phyloP scores from a whole-genome alignment of 2,113 vertebrate genomes.

The Sinocyclocheilus anophthalmus region DNA sequence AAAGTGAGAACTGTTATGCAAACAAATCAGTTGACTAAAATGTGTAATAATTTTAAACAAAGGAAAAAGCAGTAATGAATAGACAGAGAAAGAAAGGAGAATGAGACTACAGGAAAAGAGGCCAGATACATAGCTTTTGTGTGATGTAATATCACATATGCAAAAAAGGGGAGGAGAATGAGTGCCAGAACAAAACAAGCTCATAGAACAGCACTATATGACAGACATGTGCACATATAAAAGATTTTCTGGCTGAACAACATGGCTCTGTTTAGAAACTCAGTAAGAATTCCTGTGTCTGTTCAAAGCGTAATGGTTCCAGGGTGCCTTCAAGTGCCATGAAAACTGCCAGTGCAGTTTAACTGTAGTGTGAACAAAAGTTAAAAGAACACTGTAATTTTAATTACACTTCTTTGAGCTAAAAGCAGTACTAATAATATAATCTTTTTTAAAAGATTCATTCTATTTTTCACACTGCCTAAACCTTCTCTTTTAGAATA shows the following conservation, averaged over 20 bases:
- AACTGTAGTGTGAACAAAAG: neutral
- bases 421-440: neutral
- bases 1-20: neutral
- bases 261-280: neutral
- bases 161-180: neutral
- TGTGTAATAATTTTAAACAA: neutral
- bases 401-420: neutral
- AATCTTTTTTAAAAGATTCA: neutral
- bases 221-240: conserved; percentile 6
- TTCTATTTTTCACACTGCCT: neutral
- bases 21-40: neutral
- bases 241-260: conserved; percentile 37
- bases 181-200: neutral
- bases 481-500: neutral
- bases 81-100: neutral
- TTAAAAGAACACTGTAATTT: neutral
- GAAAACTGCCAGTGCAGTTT: neutral
- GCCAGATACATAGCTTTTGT: neutral
- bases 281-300: neutral
- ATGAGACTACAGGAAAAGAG: neutral
- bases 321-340: neutral
- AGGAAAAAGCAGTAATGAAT: neutral
- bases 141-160: conserved; percentile 30
- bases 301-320: neutral
- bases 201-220: neutral